Base-by-base conservation (phyloP, 2,888 invertebrate species). In the Seladonia tumulorum region DNA sequence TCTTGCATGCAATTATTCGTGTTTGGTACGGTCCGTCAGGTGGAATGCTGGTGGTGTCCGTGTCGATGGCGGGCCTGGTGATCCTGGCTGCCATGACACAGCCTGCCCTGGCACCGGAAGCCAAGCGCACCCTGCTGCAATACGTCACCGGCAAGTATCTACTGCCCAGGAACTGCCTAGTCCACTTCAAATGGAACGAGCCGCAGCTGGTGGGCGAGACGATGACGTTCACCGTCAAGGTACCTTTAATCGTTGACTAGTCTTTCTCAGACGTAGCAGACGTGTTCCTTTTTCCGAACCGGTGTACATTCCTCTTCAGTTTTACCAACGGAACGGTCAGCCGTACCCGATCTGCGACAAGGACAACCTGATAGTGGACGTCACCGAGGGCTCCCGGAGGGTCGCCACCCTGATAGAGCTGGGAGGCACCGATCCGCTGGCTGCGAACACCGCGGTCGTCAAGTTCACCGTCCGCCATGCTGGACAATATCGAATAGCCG, bases 301-400 rank as follows among this genome's bases (percentile, higher is more conserved):
- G 14, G 14, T 8, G 45, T 71, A 25, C 2, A 29, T 57, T 83
- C 25, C 18, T 42, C 60, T 22, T 35, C 96, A 97, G 96, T 98
- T 98, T 96, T 98, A 97, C 96, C 98, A 98, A 95, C 97, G 98
- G 88, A 99, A 99, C 95, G 98, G 99, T 42, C 98, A 98, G 94
- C 98, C 99, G 89, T 99, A 99, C 96, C 98, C 98, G 90, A 97
- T 99, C 94, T 98, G 98, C 95, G 98, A 98, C 96, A 98, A 98
- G 87, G 99, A 99, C 95, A 97, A 98, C 95, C 97, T 99, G 90
- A 96, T 97, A 92, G 97, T 99, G 90, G 97, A 98, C 95, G 98
- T 99, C 92, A 97, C 97, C 81, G 98, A 98, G 93, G 98, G 98
- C 88, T 97, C 97, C 71, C 96, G 97, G 92, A 97, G 97, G 96